Conservation (phyloP, 2,888 invertebrate species). For the Acronicta alni region DNA sequence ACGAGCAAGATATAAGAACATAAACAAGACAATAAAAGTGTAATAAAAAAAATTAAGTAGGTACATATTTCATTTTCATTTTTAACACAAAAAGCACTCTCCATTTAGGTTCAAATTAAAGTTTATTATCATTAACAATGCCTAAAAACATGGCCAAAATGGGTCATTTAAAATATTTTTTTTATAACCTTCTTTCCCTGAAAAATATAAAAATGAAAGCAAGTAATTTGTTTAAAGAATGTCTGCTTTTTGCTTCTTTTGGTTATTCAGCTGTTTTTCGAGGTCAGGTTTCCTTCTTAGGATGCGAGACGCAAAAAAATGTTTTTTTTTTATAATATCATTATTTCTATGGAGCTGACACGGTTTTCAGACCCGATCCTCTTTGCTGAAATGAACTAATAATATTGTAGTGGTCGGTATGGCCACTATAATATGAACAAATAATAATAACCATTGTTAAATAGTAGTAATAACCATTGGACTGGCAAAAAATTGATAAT, state of each 20-base stretch:
- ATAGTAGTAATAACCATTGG: no score
- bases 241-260: conserved; percentile 5
- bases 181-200: conserved; percentile 31
- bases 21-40: no score
- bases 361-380: no score
- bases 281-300: neutral
- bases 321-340: no score
- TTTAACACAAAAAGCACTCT: conserved; percentile 33
- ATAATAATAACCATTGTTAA: no score
- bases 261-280: neutral
- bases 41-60: neutral
- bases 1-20: no score
- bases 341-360: no score
- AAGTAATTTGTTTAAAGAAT: conserved; percentile 23
- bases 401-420: no score
- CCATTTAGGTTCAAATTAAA: conserved; percentile 52
- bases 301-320: no score
- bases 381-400: no score
- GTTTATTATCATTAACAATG: conserved; percentile 51
- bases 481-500: no score
- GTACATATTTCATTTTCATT: conserved; percentile 9
- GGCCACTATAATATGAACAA: no score
- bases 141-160: conserved; percentile 39
- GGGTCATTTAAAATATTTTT: conserved; percentile 43
- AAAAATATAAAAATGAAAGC: conserved; percentile 34